phyloP scores from a whole-genome alignment of 2,113 vertebrate genomes.

The Tupaia tana region DNA sequence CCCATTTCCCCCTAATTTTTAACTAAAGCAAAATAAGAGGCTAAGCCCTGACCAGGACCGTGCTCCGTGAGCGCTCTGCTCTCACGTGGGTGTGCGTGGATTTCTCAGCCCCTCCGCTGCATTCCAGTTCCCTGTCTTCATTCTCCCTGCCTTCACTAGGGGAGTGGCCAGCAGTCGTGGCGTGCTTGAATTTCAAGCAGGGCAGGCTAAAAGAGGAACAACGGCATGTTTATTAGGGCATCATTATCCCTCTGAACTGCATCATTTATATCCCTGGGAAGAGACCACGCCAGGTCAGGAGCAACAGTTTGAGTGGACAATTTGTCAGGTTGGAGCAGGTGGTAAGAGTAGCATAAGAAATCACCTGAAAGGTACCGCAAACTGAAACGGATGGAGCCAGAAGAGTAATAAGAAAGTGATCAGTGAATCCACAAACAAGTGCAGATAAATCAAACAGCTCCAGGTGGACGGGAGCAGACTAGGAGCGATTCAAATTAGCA shows the following conservation, averaged over 20 bases:
- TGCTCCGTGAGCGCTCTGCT: background rate
- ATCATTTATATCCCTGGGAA: conserved; percentile 85
- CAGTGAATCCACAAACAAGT: conserved; percentile 83
- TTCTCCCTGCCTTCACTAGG: conserved; percentile 14
- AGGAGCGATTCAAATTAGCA: conserved; percentile 74
- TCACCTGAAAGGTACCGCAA: conserved; percentile 72
- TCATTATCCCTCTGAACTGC: conserved; percentile 79
- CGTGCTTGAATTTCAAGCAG: conserved; percentile 47
- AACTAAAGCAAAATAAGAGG: background rate
- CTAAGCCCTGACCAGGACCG: rapidly evolving
- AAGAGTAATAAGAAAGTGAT: conserved; percentile 87
- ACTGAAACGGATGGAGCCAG: conserved; percentile 84
- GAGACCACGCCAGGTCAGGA: conserved; percentile 84
- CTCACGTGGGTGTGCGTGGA: background rate
- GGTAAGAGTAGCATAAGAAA: conserved; percentile 79
- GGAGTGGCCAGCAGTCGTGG: background rate
- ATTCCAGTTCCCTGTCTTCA: background rate
- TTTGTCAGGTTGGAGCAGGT: conserved; percentile 87
- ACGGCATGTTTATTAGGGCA: conserved; percentile 83
- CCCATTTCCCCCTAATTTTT: background rate
- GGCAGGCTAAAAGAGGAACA: conserved; percentile 65
- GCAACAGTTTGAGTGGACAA: conserved; percentile 79
- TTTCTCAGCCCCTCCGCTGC: background rate
- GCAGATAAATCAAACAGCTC: conserved; percentile 81
- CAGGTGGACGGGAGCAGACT: conserved; percentile 56